Evolutionary conservation across 2,888 invertebrate genomes (phyloP).

Genomic region (Synanthedon formicaeformis): DNA sequence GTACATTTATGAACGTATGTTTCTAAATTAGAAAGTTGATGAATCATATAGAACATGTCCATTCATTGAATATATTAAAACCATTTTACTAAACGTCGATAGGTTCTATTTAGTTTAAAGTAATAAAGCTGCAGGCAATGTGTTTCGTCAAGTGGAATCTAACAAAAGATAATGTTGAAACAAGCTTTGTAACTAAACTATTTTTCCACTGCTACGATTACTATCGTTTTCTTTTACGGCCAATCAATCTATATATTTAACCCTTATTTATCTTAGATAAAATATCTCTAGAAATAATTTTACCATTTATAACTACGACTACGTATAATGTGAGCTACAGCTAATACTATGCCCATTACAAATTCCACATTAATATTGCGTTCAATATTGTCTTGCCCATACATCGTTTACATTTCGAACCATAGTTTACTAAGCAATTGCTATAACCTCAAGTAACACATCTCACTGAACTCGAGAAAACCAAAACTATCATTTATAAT

Average conservation of each 20-base stretch:
- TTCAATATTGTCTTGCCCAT: not conserved
- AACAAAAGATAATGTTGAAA: conserved; percentile 5
- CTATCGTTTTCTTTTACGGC: too few species aligned
- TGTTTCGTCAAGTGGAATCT: conserved; percentile 21
- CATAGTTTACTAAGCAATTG: conserved; percentile 8
- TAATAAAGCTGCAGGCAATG: conserved; percentile 6
- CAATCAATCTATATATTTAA: too few species aligned
- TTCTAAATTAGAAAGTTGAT: conserved; percentile 22
- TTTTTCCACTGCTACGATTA: conserved; percentile 8
- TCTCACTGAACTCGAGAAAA: conserved; percentile 23
- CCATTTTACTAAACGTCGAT: too few species aligned
- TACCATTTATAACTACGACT: too few species aligned
- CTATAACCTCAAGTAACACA: conserved; percentile 16
- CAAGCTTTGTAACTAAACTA: conserved; percentile 3
- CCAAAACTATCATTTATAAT: conserved; percentile 32
- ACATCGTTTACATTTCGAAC: conserved; percentile 19
- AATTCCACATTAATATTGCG: too few species aligned
- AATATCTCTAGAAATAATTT: too few species aligned
- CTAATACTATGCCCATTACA: too few species aligned
- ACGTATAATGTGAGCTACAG: too few species aligned
- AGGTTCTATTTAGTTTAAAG: too few species aligned
- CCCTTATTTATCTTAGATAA: too few species aligned
- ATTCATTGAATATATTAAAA: too few species aligned
- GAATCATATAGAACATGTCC: not conserved
- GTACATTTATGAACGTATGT: conserved; percentile 11